Evolutionary conservation across 2,888 invertebrate species (phyloP).

Genomic region (Agriopis aurantiaria): DNA sequence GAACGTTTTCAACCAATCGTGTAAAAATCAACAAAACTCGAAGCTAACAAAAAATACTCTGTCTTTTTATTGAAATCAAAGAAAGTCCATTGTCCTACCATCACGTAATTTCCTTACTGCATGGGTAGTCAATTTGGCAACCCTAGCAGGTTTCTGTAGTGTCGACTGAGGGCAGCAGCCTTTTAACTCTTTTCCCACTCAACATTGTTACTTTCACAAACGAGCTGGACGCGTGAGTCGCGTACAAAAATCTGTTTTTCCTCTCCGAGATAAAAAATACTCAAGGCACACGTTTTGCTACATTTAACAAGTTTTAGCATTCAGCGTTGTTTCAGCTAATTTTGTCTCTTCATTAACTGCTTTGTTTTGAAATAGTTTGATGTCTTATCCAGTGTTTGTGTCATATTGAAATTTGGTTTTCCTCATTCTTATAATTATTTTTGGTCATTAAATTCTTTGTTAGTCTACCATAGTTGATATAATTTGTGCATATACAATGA

Average conservation of each 20-base stretch:
- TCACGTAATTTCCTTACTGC: constrained; percentile 34
- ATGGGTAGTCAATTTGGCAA: constrained; percentile 29
- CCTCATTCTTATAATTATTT: background rate
- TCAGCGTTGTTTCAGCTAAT: constrained; percentile 43
- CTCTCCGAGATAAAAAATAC: constrained; percentile 56
- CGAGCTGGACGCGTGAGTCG: constrained; percentile 76
- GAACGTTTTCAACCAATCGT: no score
- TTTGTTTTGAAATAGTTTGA: constrained; percentile 22
- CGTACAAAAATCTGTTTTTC: constrained; percentile 70
- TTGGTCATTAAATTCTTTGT: background rate
- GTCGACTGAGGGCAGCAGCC: constrained; percentile 59
- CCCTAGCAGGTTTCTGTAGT: constrained; percentile 49
- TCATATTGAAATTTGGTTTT: background rate
- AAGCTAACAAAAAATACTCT: constrained; percentile 1
- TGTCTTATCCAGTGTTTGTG: background rate
- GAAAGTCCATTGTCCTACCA: constrained; percentile 13
- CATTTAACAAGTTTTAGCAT: constrained; percentile 47
- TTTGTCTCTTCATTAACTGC: constrained; percentile 37
- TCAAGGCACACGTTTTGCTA: constrained; percentile 50
- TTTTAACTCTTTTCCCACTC: constrained; percentile 81
- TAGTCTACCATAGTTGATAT: no score
- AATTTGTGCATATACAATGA: no score
- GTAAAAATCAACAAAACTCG: background rate
- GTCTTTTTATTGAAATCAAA: constrained; percentile 19
- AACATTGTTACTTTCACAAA: constrained; percentile 82